phyloP scores from a whole-genome alignment of 2,888 invertebrate species.

The Melikaiella ostensackeni region DNA sequence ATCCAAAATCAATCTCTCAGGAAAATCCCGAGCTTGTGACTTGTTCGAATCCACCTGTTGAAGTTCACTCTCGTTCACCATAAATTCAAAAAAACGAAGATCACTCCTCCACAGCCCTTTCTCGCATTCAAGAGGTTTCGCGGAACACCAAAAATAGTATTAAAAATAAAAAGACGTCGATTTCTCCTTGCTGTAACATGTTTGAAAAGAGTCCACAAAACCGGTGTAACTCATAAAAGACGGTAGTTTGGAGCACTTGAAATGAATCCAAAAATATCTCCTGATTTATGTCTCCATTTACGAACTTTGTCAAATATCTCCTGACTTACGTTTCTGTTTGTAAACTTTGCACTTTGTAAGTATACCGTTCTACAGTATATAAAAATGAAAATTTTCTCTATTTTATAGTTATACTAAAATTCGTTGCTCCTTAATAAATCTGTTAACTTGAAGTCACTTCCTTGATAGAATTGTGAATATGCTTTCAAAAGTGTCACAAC shows the following conservation, averaged over 20 bases:
- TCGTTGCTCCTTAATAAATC: not conserved
- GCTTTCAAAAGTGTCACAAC: not conserved
- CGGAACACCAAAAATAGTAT: conserved; percentile 47
- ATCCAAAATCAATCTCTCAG: not conserved
- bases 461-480: not conserved
- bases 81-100: not conserved
- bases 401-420: not conserved
- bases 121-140: conserved; percentile 37
- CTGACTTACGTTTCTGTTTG: not conserved
- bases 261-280: not conserved
- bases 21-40: not conserved
- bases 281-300: not conserved
- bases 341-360: not conserved
- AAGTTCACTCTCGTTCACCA: not conserved
- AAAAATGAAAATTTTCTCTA: not conserved
- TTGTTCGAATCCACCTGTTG: not conserved
- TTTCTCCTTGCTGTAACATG: conserved; percentile 43
- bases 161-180: conserved; percentile 41
- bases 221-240: not conserved
- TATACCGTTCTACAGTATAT: not conserved
- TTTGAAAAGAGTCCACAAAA: not conserved
- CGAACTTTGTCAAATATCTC: not conserved
- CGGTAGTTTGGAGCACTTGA: not conserved
- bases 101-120: conserved; percentile 4
- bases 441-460: not conserved